phyloP scores from a whole-genome alignment of 1,140 invertebrate species.

The Micrasema longulum region DNA sequence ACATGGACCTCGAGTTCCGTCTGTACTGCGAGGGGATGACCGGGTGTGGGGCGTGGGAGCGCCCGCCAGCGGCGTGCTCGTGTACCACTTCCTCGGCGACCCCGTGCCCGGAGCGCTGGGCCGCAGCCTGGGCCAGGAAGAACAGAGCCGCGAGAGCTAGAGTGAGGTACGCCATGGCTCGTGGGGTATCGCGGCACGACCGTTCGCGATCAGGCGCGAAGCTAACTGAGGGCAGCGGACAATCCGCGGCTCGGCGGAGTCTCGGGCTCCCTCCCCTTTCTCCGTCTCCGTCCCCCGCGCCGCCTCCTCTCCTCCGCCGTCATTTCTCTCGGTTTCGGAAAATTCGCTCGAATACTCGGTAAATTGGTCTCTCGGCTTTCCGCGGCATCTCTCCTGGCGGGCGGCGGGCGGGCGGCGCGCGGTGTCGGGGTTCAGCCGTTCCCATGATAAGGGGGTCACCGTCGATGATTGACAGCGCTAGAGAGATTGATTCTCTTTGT shows the following conservation, averaged over 20 bases:
- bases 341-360: slow-evolving; percentile 46
- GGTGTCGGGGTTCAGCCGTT: slow-evolving; percentile 49
- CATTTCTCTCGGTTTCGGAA: slow-evolving; percentile 26
- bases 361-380: slow-evolving; percentile 45
- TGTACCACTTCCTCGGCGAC: slow-evolving; percentile 42
- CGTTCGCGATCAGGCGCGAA: slow-evolving; percentile 60
- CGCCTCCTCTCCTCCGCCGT: neutral
- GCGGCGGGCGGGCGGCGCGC: neutral
- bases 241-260: slow-evolving; percentile 56
- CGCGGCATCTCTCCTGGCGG: slow-evolving; percentile 38
- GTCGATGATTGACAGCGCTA: slow-evolving; percentile 32
- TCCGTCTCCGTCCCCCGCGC: slow-evolving; percentile 15
- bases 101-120: slow-evolving; percentile 43
- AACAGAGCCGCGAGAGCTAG: slow-evolving; percentile 56
- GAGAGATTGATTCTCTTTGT: slow-evolving; percentile 27
- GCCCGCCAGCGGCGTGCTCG: neutral
- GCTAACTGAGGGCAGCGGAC: slow-evolving; percentile 58
- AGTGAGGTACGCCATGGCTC: slow-evolving; percentile 59
- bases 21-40: slow-evolving; percentile 53
- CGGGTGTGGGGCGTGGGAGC: slow-evolving; percentile 47
- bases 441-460: slow-evolving; percentile 49
- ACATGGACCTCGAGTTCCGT: slow-evolving; percentile 63
- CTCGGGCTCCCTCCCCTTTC: slow-evolving; percentile 24
- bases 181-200: slow-evolving; percentile 53
- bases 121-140: slow-evolving; percentile 54